These are phyloP conservation scores for Strix aluco DNA, from an alignment of 2,113 vertebrate genomes.

Conservation along the genomic window DNA sequence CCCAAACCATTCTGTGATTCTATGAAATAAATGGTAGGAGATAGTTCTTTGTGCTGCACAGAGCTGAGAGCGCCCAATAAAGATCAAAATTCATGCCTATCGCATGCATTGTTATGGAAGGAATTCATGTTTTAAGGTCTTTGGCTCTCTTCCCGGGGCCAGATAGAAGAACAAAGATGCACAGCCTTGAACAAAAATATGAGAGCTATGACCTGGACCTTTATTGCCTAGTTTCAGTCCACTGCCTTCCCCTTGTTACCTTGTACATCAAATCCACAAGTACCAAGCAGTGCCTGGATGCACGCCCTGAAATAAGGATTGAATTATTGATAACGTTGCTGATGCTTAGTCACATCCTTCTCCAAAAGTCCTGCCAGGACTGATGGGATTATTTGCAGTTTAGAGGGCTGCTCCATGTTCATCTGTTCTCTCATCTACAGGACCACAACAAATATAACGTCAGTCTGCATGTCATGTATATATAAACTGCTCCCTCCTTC, in stretches of 20 bases:
- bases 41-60: neutral
- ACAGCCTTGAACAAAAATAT: neutral
- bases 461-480: neutral
- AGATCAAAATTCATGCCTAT: neutral
- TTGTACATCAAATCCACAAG: neutral
- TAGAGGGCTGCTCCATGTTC: neutral
- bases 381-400: neutral
- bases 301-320: neutral
- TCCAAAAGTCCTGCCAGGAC: neutral
- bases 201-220: neutral
- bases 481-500: neutral
- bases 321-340: neutral
- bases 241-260: neutral
- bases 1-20: no score
- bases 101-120: neutral
- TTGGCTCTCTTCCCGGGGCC: neutral
- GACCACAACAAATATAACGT: neutral
- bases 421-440: neutral
- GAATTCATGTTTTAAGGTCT: neutral
- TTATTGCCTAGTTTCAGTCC: neutral
- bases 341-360: neutral
- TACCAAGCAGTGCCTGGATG: neutral
- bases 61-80: neutral
- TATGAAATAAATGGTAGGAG: neutral
- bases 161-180: neutral